Evolutionary conservation across 2,113 vertebrate genomes (phyloP).

Genomic region (Chionis minor): DNA sequence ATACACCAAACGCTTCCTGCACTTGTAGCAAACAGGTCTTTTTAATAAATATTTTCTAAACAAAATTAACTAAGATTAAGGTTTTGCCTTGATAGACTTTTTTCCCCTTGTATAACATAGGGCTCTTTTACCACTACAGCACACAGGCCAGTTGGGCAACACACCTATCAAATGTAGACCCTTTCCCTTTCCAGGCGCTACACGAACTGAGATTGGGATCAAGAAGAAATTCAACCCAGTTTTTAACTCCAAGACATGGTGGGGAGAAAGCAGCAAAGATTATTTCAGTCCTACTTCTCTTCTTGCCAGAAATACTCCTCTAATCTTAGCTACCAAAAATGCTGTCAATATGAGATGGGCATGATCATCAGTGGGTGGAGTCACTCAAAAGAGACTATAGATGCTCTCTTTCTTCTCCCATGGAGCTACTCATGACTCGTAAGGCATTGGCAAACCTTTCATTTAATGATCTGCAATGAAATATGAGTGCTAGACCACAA

Average conservation of each 20-base stretch:
- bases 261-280: not conserved
- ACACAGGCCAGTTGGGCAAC: rapidly evolving
- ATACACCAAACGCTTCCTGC: not conserved
- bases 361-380: not conserved
- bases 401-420: not conserved
- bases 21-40: not conserved
- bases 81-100: not conserved
- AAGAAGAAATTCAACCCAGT: not conserved
- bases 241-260: not conserved
- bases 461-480: not conserved
- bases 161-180: not conserved
- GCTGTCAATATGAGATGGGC: not conserved
- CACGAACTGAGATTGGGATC: not conserved
- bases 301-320: not conserved
- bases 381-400: not conserved
- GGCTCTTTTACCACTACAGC: not conserved
- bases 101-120: not conserved
- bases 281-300: not conserved
- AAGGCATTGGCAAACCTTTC: not conserved
- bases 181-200: not conserved
- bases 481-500: not conserved
- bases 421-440: not conserved
- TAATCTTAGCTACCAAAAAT: not conserved
- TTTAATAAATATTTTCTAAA: not conserved
- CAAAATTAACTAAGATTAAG: not conserved